Evolutionary conservation across 2,888 invertebrate genomes (phyloP).

Genomic region (Tipula lateralis): DNA sequence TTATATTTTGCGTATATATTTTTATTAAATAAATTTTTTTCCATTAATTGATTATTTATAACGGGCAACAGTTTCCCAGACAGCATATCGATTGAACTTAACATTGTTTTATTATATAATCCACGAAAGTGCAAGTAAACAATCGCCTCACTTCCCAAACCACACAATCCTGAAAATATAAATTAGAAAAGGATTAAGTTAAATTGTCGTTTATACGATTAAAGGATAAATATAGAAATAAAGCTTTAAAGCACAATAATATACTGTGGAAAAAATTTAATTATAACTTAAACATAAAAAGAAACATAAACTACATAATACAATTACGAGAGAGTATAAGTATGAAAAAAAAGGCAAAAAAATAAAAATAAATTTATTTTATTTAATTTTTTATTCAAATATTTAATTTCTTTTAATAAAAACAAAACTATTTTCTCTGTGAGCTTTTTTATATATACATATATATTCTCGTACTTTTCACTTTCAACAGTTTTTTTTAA

Average conservation of each 20-base stretch:
- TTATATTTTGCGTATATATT: not conserved
- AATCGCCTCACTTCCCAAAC: not conserved
- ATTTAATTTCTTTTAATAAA: conserved; percentile 24
- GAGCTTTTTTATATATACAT: not conserved
- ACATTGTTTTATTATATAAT: not conserved
- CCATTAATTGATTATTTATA: not conserved
- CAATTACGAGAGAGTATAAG: not conserved
- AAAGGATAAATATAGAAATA: not conserved
- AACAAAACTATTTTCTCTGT: not conserved
- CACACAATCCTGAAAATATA: not conserved
- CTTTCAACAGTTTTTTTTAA: not conserved
- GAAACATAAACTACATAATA: not conserved
- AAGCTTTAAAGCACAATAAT: not conserved
- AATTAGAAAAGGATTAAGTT: not conserved
- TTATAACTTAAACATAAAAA: not conserved
- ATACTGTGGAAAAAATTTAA: not conserved
- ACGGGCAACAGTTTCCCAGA: not conserved
- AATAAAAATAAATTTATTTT: not conserved
- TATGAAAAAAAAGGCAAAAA: not conserved
- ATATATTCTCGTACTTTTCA: not conserved
- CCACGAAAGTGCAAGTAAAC: not conserved
- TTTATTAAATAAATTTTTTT: not conserved
- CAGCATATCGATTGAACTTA: not conserved
- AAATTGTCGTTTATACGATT: not conserved
- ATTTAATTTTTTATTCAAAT: conserved; percentile 24